phyloP scores from a whole-genome alignment of 2,797 vertebrate species.

The Sparidentex hasta region DNA sequence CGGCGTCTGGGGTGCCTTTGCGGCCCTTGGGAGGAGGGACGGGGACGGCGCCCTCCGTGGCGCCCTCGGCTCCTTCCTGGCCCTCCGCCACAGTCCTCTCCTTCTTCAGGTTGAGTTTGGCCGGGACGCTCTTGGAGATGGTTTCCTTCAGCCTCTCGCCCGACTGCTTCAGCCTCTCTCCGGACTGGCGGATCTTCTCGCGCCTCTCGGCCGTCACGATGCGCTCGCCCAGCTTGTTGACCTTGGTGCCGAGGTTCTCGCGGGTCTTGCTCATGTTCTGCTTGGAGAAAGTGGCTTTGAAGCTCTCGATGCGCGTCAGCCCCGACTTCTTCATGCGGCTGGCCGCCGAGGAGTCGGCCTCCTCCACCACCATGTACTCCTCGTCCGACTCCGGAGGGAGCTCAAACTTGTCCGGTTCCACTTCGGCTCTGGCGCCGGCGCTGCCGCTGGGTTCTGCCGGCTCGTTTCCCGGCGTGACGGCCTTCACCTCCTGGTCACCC shows the following conservation, averaged over 20 bases:
- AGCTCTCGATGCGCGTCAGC: constrained; percentile 93
- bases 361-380: constrained; percentile 96
- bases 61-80: constrained; percentile 88
- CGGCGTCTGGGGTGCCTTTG: constrained; percentile 80
- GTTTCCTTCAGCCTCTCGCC: constrained; percentile 93
- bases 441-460: constrained; percentile 68
- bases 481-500: constrained; percentile 90
- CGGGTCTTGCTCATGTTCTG: constrained; percentile 95
- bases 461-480: constrained; percentile 57
- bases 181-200: constrained; percentile 94
- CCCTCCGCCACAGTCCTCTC: constrained; percentile 90
- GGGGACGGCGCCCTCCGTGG: constrained; percentile 77
- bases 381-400: constrained; percentile 92
- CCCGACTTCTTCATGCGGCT: constrained; percentile 91
- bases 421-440: constrained; percentile 42
- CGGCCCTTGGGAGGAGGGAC: constrained; percentile 89
- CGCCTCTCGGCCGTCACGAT: constrained; percentile 95
- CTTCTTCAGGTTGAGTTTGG: constrained; percentile 92
- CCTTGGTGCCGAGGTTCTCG: constrained; percentile 94
- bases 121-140: constrained; percentile 91
- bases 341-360: constrained; percentile 85
- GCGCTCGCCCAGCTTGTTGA: constrained; percentile 92
- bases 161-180: constrained; percentile 91
- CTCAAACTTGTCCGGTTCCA: constrained; percentile 87
- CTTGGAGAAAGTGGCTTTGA: constrained; percentile 96